These are phyloP conservation scores for Hyperoplus immaculatus DNA, from an alignment of 2,797 vertebrate species.

Conservation along the genomic window DNA sequence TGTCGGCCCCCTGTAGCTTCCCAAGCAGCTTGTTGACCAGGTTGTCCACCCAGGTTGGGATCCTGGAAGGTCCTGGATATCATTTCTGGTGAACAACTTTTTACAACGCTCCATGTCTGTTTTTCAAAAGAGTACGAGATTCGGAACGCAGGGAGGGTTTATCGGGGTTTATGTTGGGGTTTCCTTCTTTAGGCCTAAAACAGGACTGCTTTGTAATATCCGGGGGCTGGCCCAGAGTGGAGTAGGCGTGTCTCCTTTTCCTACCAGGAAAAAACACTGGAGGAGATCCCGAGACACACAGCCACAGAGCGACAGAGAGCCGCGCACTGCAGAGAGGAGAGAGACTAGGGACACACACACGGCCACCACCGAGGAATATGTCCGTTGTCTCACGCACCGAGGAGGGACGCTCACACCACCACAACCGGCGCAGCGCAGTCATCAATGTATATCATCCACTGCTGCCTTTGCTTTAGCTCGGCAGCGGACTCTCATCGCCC, in stretches of 20 bases:
- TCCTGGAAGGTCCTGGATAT: no score
- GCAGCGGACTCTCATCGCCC: slow-evolving; percentile 24
- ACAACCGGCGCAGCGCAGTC: slow-evolving; percentile 41
- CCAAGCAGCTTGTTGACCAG: no score
- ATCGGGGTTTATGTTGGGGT: neutral
- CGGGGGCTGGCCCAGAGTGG: slow-evolving; percentile 72
- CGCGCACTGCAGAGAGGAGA: slow-evolving; percentile 64
- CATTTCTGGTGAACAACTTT: no score
- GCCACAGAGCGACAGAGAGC: neutral
- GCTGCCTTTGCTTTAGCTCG: slow-evolving; percentile 59
- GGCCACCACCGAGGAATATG: slow-evolving; percentile 67
- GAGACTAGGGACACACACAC: slow-evolving; percentile 23
- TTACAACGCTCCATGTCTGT: no score
- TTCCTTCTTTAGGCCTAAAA: slow-evolving; percentile 20
- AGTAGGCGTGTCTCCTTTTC: slow-evolving; percentile 80
- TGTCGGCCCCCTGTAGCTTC: no score
- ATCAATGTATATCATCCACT: slow-evolving; percentile 10
- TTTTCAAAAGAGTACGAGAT: no score
- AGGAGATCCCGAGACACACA: slow-evolving; percentile 49
- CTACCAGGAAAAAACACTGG: slow-evolving; percentile 68
- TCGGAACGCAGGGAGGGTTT: no score
- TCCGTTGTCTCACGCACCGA: slow-evolving; percentile 49
- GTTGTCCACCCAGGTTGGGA: no score
- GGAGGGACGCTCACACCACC: slow-evolving; percentile 42
- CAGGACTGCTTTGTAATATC: slow-evolving; percentile 73